Base-by-base conservation (phyloP, 2,888 invertebrate species). In the Metacarcinus magister region DNA sequence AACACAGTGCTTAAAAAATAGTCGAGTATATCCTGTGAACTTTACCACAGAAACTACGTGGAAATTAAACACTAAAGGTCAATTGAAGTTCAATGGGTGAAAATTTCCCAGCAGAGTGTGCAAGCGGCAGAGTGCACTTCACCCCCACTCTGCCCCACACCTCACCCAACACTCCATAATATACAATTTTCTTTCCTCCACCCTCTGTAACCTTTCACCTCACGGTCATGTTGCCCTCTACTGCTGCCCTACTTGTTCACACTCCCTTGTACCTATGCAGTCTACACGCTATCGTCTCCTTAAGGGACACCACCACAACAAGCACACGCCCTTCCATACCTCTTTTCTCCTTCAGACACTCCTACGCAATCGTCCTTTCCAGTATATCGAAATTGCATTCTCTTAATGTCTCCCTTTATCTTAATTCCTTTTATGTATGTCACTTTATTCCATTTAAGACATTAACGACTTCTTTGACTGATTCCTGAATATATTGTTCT, bases 21-120 rank as follows among this genome's bases (percentile, higher is more conserved):
- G 87, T 39, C 87, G 39, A 39, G 16, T 39, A 87, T n/a, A 87
- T 87, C 39, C 87, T 87, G 87, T 93, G 93, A 93, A 93, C 93
- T 75, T 93, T 93, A 93, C 67, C 43, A 93, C 93, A 67, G 93
- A 75, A 93, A 93, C 43, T 43, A 39, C 93, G 28, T 32, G 13
- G 39, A 67, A 75, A 44, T 75, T 39, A 93, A 67, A 67, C 93
- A 93, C 13, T 43, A 93, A 93, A 93, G 93, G 93, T 93, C 93
- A 93, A 5, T 7, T 75, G 93, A 75, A 75, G 93, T 93, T 93
- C 93, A 93, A 39, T 93, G 75, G 93, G 93, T 93, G 43, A 44
- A 93, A 67, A 93, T 67, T 67, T 93, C 67, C 75, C 39, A 39
- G 67, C 93, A 87, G 87, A 87, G 87, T 39, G 87, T 32, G 87